Evolutionary conservation across 2,797 vertebrate species (phyloP).

Genomic region (Eupleurogrammus muticus): DNA sequence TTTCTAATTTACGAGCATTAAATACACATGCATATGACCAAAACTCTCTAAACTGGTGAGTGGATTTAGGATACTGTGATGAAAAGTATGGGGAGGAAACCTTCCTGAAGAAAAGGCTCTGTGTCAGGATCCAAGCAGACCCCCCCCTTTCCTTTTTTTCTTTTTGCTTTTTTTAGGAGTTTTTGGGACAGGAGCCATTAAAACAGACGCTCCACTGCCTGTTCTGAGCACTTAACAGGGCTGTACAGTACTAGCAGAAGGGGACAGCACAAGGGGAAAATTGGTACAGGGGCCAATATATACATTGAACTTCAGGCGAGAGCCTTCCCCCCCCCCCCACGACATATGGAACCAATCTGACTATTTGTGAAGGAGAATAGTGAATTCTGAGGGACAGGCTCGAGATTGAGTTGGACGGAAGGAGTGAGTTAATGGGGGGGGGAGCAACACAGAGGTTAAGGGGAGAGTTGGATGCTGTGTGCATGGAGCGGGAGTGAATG

Average conservation of each 20-base stretch:
- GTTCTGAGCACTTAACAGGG: constrained; percentile 66
- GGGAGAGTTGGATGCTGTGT: constrained; percentile 58
- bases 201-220: constrained; percentile 62
- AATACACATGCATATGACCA: constrained; percentile 20
- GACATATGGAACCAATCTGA: constrained; percentile 85
- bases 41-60: constrained; percentile 59
- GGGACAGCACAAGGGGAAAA: constrained; percentile 64
- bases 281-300: constrained; percentile 76
- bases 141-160: constrained; percentile 6
- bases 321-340: constrained; percentile 53
- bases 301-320: constrained; percentile 74
- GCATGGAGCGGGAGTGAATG: constrained; percentile 51
- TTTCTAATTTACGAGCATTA: constrained; percentile 10
- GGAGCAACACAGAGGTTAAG: constrained; percentile 42
- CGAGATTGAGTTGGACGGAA: constrained; percentile 24
- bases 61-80: constrained; percentile 40
- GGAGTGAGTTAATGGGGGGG: constrained; percentile 52
- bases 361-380: constrained; percentile 68
- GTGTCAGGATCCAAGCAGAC: constrained; percentile 50
- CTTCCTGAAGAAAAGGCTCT: constrained; percentile 50
- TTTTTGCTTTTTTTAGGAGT: constrained; percentile 30
- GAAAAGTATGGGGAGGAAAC: constrained; percentile 44
- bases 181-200: constrained; percentile 71
- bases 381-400: constrained; percentile 49
- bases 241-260: constrained; percentile 58